A percentile compares a stretch with the other conserved stretches of the same genome.
Evolutionary conservation across 2,888 invertebrate genomes (phyloP).

Genomic region (Drosophila villosipedis): DNA sequence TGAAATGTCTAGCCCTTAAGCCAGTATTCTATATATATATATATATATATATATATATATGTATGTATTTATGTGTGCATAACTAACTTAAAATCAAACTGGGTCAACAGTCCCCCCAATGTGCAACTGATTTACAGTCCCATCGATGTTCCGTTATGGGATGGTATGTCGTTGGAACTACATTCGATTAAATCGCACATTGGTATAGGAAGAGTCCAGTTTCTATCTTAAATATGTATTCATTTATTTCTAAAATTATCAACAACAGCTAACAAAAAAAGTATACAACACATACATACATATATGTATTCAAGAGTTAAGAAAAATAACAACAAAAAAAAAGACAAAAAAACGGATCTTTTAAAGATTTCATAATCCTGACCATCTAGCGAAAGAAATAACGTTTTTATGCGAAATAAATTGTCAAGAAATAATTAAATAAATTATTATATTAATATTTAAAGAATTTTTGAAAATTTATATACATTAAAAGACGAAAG

Average conservation of each 20-base stretch:
- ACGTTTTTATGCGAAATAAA: conserved; percentile 32
- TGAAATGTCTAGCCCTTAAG: conserved; percentile 45
- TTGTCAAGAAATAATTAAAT: conserved; percentile 32
- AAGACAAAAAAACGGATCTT: background rate
- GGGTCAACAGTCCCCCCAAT: background rate
- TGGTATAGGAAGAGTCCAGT: background rate
- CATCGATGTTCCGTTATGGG: background rate
- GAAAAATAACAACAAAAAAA: conserved; percentile 5
- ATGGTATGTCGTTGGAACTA: background rate
- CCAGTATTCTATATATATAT: conserved; percentile 38
- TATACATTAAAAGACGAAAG: conserved; percentile 31
- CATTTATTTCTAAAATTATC: background rate
- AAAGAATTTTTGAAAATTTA: conserved; percentile 62
- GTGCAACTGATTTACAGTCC: background rate
- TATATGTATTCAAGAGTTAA: conserved; percentile 25
- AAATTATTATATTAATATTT: conserved; percentile 33
- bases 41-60: conserved; percentile 26
- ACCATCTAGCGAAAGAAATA: conserved; percentile 22
- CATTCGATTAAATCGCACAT: background rate
- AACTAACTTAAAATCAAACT: conserved; percentile 7
- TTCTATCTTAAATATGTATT: background rate
- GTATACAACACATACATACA: conserved; percentile 16
- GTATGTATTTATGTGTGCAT: conserved; percentile 1
- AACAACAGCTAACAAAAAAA: conserved; percentile 3
- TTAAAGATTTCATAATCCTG: conserved; percentile 23